Conservation (phyloP, 2,888 invertebrate species). For the Parnassius glacialis region DNA sequence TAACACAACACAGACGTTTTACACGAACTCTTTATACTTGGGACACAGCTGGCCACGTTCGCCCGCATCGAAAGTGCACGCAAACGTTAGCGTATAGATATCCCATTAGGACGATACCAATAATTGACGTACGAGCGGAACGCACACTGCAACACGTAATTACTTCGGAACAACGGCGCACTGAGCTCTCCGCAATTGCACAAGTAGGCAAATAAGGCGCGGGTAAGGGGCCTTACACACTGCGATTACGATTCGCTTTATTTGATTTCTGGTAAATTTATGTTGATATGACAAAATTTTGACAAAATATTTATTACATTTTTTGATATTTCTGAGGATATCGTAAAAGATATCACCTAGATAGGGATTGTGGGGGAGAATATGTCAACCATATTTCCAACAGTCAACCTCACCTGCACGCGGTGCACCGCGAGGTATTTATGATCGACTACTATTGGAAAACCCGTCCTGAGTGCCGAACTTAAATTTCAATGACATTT, state of each 20-base stretch:
- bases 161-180: conserved; percentile 38
- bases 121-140: conserved; percentile 32
- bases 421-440: no score
- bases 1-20: conserved; percentile 1
- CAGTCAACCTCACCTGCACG: no score
- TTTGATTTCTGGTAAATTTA: no score
- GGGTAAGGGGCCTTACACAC: conserved; percentile 13
- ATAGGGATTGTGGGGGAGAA: no score
- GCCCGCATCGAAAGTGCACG: conserved; percentile 22
- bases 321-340: no score
- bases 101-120: conserved; percentile 33
- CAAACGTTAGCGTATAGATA: conserved; percentile 30
- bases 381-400: no score
- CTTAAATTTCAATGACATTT: no score
- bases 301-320: no score
- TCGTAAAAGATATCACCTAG: no score
- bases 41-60: conserved; percentile 10
- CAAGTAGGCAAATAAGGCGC: conserved; percentile 46
- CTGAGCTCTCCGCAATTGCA: conserved; percentile 37
- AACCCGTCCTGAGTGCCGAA: no score
- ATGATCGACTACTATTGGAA: no score
- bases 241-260: background rate
- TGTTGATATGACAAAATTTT: no score
- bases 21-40: background rate
- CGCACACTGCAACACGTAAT: conserved; percentile 42